Percentiles rank a stretch among this genome's conserved stretches.
Evolutionary conservation across 2,113 vertebrate genomes (phyloP).

Genomic region (Myrmecophaga tridactyla): DNA sequence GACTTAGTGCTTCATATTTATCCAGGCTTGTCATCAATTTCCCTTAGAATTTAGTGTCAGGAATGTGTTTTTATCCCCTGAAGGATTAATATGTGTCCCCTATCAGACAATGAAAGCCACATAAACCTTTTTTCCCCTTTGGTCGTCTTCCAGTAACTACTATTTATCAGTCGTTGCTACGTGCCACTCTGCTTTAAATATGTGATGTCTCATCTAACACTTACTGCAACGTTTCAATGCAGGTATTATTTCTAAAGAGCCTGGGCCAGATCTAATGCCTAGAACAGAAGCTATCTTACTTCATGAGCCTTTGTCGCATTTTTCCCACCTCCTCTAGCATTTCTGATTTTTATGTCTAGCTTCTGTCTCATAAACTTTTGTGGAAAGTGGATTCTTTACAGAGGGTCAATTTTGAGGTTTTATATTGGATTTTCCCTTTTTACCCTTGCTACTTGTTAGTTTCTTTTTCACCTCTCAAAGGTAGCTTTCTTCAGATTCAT

Average conservation of each 20-base stretch:
- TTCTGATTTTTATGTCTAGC: background rate
- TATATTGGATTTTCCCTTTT: background rate
- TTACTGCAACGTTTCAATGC: background rate
- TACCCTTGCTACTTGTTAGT: background rate
- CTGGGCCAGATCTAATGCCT: rapidly evolving
- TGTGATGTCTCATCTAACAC: background rate
- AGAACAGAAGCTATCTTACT: background rate
- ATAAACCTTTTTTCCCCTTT: background rate
- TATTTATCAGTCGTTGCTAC: background rate
- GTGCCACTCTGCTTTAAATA: background rate
- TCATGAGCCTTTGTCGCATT: background rate
- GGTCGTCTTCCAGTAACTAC: slow-evolving; percentile 28
- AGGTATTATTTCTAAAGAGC: background rate
- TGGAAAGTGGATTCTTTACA: background rate
- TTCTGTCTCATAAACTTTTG: slow-evolving; percentile 4
- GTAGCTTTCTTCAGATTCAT: background rate
- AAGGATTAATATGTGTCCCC: slow-evolving; percentile 22
- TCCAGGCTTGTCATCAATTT: slow-evolving; percentile 42
- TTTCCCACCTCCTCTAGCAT: background rate
- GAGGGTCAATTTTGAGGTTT: background rate
- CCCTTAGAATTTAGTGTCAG: slow-evolving; percentile 50
- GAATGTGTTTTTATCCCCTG: slow-evolving; percentile 47
- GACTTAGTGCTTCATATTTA: slow-evolving; percentile 23
- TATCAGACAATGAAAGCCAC: slow-evolving; percentile 47
- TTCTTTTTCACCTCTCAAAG: background rate